Evolutionary conservation across 2,888 invertebrate genomes (phyloP).

Genomic region (Onchidella celtica): DNA sequence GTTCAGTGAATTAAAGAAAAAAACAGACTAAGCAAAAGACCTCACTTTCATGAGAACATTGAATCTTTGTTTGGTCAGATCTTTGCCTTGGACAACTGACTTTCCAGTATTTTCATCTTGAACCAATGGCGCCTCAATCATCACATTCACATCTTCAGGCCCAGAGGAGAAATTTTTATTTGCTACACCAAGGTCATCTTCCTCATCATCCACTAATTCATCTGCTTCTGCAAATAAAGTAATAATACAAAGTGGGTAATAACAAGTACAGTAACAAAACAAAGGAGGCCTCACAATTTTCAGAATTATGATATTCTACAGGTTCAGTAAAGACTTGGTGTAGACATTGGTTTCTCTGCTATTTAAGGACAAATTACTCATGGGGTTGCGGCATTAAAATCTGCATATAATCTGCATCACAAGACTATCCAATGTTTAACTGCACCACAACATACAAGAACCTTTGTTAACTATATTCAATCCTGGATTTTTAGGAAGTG

Average conservation of each 20-base stretch:
- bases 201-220: slow-evolving; percentile 7
- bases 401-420: too few relatives aligned
- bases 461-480: too few relatives aligned
- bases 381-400: too few relatives aligned
- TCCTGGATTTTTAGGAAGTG: too few relatives aligned
- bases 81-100: slow-evolving; percentile 1
- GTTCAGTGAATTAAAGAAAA: background rate
- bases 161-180: background rate
- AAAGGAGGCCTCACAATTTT: too few relatives aligned
- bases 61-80: slow-evolving; percentile 58
- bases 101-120: background rate
- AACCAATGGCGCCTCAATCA: background rate
- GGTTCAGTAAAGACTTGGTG: background rate
- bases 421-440: too few relatives aligned
- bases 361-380: too few relatives aligned
- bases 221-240: slow-evolving; percentile 36
- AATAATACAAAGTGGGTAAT: too few relatives aligned
- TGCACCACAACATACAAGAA: too few relatives aligned
- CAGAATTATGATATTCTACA: too few relatives aligned
- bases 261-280: too few relatives aligned
- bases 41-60: slow-evolving; percentile 59
- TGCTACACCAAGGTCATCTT: background rate
- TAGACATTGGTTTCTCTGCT: too few relatives aligned
- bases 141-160: background rate
- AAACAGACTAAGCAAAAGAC: background rate